These are phyloP conservation scores for Amazona vittata DNA, from an alignment of 2,113 vertebrate genomes.

Conservation along the genomic window DNA sequence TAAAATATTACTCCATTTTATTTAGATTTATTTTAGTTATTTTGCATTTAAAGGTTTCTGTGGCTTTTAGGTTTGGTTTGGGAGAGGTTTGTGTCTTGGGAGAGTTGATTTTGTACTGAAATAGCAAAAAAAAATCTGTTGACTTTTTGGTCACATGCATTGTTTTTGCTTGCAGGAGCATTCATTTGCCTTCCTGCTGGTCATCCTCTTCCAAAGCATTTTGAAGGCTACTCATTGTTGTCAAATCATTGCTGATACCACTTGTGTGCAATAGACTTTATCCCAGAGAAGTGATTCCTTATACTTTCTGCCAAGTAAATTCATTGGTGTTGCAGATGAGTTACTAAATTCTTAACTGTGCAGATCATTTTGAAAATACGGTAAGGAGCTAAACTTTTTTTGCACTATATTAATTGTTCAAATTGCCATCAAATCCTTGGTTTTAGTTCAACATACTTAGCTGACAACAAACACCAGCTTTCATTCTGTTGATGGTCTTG, in stretches of 20 bases:
- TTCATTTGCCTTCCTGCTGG: background rate
- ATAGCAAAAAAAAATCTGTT: background rate
- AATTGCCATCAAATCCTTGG: background rate
- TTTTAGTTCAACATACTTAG: background rate
- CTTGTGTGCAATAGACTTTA: background rate
- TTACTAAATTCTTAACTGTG: background rate
- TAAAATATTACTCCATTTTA: background rate
- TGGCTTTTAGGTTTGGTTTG: background rate
- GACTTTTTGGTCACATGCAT: background rate
- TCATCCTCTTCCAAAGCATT: background rate
- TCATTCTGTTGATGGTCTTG: background rate
- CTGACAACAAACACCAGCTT: background rate
- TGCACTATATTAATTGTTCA: background rate
- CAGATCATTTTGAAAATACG: background rate
- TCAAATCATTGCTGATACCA: background rate
- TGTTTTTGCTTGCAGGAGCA: background rate
- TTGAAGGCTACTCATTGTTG: background rate
- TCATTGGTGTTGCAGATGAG: background rate
- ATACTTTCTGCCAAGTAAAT: background rate
- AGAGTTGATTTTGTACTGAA: background rate
- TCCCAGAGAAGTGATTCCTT: background rate
- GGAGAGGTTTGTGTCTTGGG: background rate
- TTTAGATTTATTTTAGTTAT: background rate
- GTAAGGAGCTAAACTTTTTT: background rate
- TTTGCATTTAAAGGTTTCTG: conserved; percentile 2